Percentiles rank a stretch among this genome's conserved stretches.
Evolutionary conservation across 1,140 invertebrate species (phyloP).

Genomic region (Trichonephila inaurata): DNA sequence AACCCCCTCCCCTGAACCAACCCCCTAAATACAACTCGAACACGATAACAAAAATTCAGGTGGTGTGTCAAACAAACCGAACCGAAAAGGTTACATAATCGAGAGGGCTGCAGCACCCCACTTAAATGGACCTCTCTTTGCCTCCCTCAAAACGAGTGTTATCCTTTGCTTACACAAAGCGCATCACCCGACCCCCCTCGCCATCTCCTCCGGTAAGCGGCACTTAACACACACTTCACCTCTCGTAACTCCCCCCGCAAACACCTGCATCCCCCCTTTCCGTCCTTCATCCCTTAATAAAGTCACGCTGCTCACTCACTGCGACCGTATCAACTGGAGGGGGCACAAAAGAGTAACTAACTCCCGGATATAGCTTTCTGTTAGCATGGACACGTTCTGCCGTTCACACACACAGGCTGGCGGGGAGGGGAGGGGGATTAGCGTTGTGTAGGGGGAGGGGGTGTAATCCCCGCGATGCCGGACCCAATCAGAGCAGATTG

Average conservation of each 20-base stretch:
- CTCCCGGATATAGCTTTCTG: constrained; percentile 32
- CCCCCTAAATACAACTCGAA: not conserved
- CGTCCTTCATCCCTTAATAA: constrained; percentile 14
- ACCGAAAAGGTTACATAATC: not conserved
- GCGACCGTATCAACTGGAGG: not conserved
- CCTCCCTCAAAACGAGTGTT: not conserved
- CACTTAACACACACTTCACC: constrained; percentile 13
- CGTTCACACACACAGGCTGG: too few relatives aligned
- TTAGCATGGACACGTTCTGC: not conserved
- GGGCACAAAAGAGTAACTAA: too few relatives aligned
- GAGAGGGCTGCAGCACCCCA: not conserved
- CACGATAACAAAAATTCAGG: not conserved
- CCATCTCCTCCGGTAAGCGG: not conserved
- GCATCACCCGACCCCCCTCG: not conserved
- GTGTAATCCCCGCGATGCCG: not conserved
- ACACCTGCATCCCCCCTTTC: too few relatives aligned
- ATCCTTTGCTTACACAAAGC: constrained; percentile 23
- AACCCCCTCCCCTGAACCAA: not conserved
- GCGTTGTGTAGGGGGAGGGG: not conserved
- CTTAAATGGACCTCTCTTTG: not conserved
- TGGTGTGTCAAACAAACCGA: not conserved
- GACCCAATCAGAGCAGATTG: constrained; percentile 44
- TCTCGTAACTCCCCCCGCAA: too few relatives aligned
- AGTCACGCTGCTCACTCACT: constrained; percentile 5
- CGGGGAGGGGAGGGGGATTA: not conserved